These are phyloP conservation scores for Erythrocercus mccallii DNA, from an alignment of 2,113 vertebrate species.

Conservation along the genomic window DNA sequence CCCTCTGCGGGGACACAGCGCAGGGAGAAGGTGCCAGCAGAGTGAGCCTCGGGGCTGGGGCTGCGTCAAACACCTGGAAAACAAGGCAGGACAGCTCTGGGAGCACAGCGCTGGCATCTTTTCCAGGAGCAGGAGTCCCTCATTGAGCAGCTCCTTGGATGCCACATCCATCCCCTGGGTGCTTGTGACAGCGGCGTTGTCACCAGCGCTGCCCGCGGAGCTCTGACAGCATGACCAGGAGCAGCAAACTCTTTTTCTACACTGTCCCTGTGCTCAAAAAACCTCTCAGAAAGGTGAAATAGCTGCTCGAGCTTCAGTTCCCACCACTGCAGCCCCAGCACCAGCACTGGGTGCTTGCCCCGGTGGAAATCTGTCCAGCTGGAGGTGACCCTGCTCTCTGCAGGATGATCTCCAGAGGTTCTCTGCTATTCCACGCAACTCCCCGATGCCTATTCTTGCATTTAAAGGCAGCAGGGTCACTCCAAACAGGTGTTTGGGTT, in stretches of 20 bases:
- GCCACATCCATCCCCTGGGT: neutral
- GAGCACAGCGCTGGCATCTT: neutral
- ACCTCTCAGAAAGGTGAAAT: neutral
- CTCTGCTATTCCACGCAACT: rapidly evolving
- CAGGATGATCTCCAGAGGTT: neutral
- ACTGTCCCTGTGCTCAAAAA: neutral
- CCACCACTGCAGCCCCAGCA: neutral
- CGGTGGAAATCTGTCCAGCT: rapidly evolving
- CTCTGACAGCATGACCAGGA: rapidly evolving
- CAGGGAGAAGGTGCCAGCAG: rapidly evolving
- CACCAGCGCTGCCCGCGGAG: neutral
- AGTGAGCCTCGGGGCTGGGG: too few species aligned
- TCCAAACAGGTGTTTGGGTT: neutral
- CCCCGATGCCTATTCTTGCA: neutral
- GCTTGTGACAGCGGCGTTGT: rapidly evolving
- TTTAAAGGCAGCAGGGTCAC: neutral
- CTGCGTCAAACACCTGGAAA: neutral
- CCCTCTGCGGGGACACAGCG: rapidly evolving
- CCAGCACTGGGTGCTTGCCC: neutral
- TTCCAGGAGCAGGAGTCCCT: neutral
- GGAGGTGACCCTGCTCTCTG: neutral
- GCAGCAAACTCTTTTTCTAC: neutral
- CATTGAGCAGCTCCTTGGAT: neutral
- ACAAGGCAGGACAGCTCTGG: neutral
- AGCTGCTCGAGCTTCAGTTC: neutral